Base-by-base conservation (phyloP, 2,113 vertebrate species). In the Pithys albifrons region DNA sequence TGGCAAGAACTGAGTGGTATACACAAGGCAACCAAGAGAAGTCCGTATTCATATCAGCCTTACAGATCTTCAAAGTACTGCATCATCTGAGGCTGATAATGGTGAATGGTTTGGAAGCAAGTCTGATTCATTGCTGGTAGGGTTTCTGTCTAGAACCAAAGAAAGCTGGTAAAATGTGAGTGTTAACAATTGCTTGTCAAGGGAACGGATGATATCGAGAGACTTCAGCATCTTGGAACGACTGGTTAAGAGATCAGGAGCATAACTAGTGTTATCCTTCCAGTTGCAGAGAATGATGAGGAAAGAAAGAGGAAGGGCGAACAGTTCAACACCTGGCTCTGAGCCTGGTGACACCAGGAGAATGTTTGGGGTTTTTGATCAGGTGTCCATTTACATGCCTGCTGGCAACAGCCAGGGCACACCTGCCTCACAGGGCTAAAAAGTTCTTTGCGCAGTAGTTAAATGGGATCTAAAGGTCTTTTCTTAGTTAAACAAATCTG, bases 91-190 rank as follows among this genome's bases (percentile, higher is more conserved):
- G 35, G n/a, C 5, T 64, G 43, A 27, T 84, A 49, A 23, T 72
- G 37, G 28, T 81, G 52, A 52, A 65, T 61, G n/a, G 8, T 91
- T 91, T 96, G 73, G 58, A 70, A 85, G 49, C 29, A 85, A 65
- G 33, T 79, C 62, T 85, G 41, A 87, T 85, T 81, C 29, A 71
- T 19, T 89, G 55, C 39, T 84, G 81, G 9, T 39, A 89, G 48
- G 3, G 10, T 65, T 90, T 70, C 79, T 94, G 62, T 24, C 65
- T 94, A 48, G 65, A 87, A 65, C 73, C 48, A 65, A 67, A 52
- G 39, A 67, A 81, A 82, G 16, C 14, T 80, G 65, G 48, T 94
- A 89, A 96, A 94, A 95, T 78, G 27, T 74, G 72, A 58, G 46
- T 33, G 51, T 92, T 89, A 74, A 52, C 33, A 83, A 86, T 19